Base-by-base conservation (phyloP, 2,113 vertebrate species). In the Alethe diademata region DNA sequence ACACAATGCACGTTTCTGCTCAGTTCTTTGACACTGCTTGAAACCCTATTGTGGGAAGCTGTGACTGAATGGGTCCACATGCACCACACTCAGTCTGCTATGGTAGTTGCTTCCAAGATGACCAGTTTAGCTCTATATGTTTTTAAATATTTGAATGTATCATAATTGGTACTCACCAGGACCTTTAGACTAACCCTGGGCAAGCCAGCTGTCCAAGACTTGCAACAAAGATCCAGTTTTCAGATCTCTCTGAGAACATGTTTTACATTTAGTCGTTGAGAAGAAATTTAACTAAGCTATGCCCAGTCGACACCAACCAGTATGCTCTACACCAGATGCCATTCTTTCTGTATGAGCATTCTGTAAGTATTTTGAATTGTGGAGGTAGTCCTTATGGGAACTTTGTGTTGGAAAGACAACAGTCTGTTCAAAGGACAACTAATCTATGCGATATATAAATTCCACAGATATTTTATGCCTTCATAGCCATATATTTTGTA, bases 1-100 rank as follows among this genome's bases (percentile, higher is more conserved):
- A 4, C 1, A 2, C n/a, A 48, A 0, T 0, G 0, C 15, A 29
- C 1, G 0, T 88, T 82, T 79, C 66, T 81, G 25, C 35, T 81
- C 51, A 10, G 29, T 81, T 88, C 48, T 85, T 82, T 51, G 51
- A 42, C 2, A 0, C 14, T 38, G 8, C 62, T 83, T 80, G 64
- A 83, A 76, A 62, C 24, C 7, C 36, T 1, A 0, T 13, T 54
- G 15, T 47, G 47, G 35, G 64, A 92, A 71, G 38, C 23, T 17
- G 9, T 17, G 17, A 7, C 25, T 38, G 66, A 45, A 43, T 28
- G 36, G 19, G 14, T 48, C 50, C 62, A 38, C 28, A 2, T 8
- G 31, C 40, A 36, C 42, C 19, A 33, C 6, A 6, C 42, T 61
- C 31, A 26, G 40, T 36, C 71, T 57, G 36, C 47, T 74, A 0